phyloP scores from a whole-genome alignment of 2,113 vertebrate species.

The Takifugu bimaculatus region DNA sequence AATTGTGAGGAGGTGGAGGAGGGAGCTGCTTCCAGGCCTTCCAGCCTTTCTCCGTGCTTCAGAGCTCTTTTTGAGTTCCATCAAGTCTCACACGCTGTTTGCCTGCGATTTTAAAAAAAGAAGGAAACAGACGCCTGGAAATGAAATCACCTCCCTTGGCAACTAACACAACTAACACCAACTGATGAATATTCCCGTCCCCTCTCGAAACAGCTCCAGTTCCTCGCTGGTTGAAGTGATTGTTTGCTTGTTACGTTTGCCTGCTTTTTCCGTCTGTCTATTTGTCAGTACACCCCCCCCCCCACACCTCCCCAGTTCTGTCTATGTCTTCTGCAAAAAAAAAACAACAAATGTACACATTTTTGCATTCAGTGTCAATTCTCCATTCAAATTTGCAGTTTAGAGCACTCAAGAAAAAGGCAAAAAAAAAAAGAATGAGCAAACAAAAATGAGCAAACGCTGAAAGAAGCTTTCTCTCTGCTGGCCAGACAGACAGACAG shows the following conservation, averaged over 20 bases:
- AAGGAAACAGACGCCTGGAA: conserved; percentile 27
- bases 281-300: conserved; percentile 63
- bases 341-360: conserved; percentile 37
- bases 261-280: conserved; percentile 71
- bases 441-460: conserved; percentile 3
- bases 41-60: conserved; percentile 42
- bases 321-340: conserved; percentile 62
- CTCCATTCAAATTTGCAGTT: conserved; percentile 51
- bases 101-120: conserved; percentile 49
- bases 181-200: conserved; percentile 47
- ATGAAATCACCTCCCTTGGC: conserved; percentile 45
- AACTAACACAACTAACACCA: conserved; percentile 59
- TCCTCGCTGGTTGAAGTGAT: conserved; percentile 57
- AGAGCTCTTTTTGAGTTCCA: conserved; percentile 22
- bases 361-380: conserved; percentile 61
- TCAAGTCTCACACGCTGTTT: conserved; percentile 23
- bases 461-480: conserved; percentile 38
- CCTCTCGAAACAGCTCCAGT: conserved; percentile 50
- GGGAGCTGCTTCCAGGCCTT: conserved; percentile 48
- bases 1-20: conserved; percentile 63
- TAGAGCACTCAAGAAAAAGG: conserved; percentile 7
- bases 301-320: conserved; percentile 41
- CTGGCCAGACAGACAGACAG: conserved; percentile 74
- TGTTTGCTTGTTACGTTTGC: conserved; percentile 62
- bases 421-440: not conserved